phyloP scores from a whole-genome alignment of 30 jellyfish, hydroid and myxozoan species.

The Euphysa ruthae region DNA sequence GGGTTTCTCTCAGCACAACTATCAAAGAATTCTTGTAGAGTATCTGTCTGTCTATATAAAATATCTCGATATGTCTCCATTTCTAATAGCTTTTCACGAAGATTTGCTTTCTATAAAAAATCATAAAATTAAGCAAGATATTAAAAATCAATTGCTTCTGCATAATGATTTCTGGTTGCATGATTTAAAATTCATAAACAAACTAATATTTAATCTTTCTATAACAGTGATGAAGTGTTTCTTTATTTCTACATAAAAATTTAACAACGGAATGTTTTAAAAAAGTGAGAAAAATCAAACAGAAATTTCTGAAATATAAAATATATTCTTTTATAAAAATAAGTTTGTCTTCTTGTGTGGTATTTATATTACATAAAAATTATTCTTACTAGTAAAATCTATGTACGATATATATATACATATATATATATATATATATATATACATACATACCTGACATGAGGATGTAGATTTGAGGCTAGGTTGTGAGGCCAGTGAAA shows the following conservation, averaged over 20 bases:
- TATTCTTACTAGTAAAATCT: no score
- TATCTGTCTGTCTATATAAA: constrained; percentile 77
- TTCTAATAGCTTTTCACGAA: constrained; percentile 77
- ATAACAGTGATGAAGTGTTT: not conserved
- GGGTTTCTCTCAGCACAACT: constrained; percentile 61
- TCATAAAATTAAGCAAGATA: no score
- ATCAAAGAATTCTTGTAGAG: constrained; percentile 80
- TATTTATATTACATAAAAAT: no score
- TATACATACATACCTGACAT: constrained; percentile 43
- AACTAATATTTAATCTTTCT: not conserved
- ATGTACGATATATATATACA: not conserved
- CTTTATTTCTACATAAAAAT: no score
- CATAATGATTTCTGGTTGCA: no score
- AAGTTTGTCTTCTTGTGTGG: no score
- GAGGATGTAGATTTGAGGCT: constrained; percentile 83
- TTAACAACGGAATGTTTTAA: no score
- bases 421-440: not conserved
- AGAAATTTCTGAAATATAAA: no score
- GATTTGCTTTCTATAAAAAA: constrained; percentile 80
- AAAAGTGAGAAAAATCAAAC: no score
- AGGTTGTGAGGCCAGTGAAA: constrained; percentile 76
- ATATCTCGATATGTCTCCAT: constrained; percentile 92
- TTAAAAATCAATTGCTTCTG: no score
- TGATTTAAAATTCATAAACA: not conserved
- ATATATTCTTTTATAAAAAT: no score